A percentile compares a stretch with the other conserved stretches of the same genome.
phyloP scores from a whole-genome alignment of 1,140 invertebrate genomes.

The Drosophila prosaltans region DNA sequence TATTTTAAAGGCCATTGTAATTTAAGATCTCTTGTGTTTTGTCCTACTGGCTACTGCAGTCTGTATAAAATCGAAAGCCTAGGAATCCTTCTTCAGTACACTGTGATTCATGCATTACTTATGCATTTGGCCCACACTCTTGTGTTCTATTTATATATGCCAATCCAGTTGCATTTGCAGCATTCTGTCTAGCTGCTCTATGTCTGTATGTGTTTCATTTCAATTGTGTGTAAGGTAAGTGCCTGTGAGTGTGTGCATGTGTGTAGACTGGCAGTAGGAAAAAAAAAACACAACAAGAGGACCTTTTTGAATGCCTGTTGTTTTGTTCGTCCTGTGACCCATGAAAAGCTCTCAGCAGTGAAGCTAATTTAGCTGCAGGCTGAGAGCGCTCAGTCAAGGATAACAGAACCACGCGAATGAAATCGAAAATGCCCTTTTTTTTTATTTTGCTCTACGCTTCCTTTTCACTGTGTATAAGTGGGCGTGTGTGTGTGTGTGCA shows the following conservation, averaged over 20 bases:
- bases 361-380: slow-evolving; percentile 65
- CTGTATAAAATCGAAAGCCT: neutral
- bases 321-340: slow-evolving; percentile 47
- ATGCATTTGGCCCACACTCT: slow-evolving; percentile 6
- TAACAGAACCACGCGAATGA: slow-evolving; percentile 43
- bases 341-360: slow-evolving; percentile 22
- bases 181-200: slow-evolving; percentile 38
- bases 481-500: slow-evolving; percentile 30
- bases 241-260: slow-evolving; percentile 22
- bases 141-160: slow-evolving; percentile 46
- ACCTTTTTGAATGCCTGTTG: slow-evolving; percentile 19
- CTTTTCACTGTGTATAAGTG: slow-evolving; percentile 46
- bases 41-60: neutral
- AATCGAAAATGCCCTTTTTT: slow-evolving; percentile 53
- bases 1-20: neutral
- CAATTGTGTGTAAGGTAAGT: slow-evolving; percentile 56
- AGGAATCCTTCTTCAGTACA: neutral
- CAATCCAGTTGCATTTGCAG: slow-evolving; percentile 41
- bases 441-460: slow-evolving; percentile 18
- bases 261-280: slow-evolving; percentile 18
- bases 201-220: slow-evolving; percentile 52
- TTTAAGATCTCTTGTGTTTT: neutral
- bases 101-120: slow-evolving; percentile 4
- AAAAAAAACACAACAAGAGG: neutral
- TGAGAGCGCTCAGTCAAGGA: slow-evolving; percentile 57